Base-by-base conservation (phyloP, 2,113 vertebrate species). In the Rhinolophus ferrumequinum region DNA sequence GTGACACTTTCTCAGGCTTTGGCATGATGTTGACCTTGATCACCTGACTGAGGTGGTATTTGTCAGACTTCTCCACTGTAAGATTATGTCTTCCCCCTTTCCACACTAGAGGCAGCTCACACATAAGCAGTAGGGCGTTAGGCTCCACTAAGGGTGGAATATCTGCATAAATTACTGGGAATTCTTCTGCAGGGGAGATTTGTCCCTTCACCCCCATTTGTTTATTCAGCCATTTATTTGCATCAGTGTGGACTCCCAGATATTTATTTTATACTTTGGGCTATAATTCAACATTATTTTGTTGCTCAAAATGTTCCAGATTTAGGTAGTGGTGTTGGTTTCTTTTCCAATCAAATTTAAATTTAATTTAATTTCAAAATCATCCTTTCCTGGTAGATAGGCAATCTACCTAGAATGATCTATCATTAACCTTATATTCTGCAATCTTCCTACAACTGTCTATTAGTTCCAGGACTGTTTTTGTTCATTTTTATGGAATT, bases 311-410 rank as follows among this genome's bases (percentile, higher is more conserved):
- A 66, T 58, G 5, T 22, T 95, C 26, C 24, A 58, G 8, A 33
- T 77, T 67, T 86, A 35, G 62, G 30, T 11, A 60, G 50, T 41
- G 26, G 24, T 22, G 28, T 28, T 33, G 8, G 7, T 75, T 86
- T 84, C 44, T 58, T 76, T 62, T 90, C 30, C 60, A 87, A 56
- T 86, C 9, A 67, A 90, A 22, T n/a, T 70, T 4, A 50, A 41
- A 83, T 80, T 92, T 79, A 89, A 77, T 47, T 73, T 62, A 62
- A 87, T 60, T 84, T 97, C 26, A 87, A 84, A 90, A 60, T 66
- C 14, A 70, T 60, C 56, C 6, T 82, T 66, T 60, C 21, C 19
- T 86, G 3, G 0, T 41, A 62, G 21, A 35, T 33, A 88, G 6
- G 2, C 15, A 80, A 30, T 18, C 4, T n/a, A 24, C 33, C 6